Conservation (phyloP, 2,797 vertebrate genomes). For the Crocodylus rhombifer region DNA sequence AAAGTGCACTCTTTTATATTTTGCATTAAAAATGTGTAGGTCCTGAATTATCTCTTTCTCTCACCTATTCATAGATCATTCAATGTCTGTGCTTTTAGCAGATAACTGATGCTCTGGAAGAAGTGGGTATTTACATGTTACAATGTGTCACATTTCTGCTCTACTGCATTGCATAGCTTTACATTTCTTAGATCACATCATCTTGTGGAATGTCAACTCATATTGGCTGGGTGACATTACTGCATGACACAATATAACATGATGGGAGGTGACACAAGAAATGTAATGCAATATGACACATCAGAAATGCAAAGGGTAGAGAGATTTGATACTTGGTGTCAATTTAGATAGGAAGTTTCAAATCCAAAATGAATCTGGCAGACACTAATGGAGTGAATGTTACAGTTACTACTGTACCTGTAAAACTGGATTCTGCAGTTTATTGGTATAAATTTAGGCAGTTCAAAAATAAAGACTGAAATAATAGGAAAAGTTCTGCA, state of each 20-base stretch:
- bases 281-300: constrained; percentile 77
- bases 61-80: not conserved
- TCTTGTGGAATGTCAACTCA: constrained; percentile 73
- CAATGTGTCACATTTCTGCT: constrained; percentile 66
- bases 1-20: not conserved
- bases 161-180: constrained; percentile 37
- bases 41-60: not conserved
- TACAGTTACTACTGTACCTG: constrained; percentile 39
- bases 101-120: constrained; percentile 36
- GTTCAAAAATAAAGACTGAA: not conserved
- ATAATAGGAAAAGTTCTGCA: not conserved
- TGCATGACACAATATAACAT: constrained; percentile 65
- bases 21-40: not conserved
- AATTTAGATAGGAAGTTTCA: constrained; percentile 74
- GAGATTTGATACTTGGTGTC: constrained; percentile 73
- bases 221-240: constrained; percentile 51
- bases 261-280: constrained; percentile 76
- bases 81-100: constrained; percentile 20
- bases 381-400: constrained; percentile 73
- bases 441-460: not conserved
- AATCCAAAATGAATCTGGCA: constrained; percentile 77
- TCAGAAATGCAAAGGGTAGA: constrained; percentile 72
- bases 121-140: constrained; percentile 57
- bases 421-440: constrained; percentile 56
- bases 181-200: constrained; percentile 65